These are phyloP conservation scores for Philotrypesis tridentata DNA, from an alignment of 1,140 invertebrate genomes.

Conservation along the genomic window DNA sequence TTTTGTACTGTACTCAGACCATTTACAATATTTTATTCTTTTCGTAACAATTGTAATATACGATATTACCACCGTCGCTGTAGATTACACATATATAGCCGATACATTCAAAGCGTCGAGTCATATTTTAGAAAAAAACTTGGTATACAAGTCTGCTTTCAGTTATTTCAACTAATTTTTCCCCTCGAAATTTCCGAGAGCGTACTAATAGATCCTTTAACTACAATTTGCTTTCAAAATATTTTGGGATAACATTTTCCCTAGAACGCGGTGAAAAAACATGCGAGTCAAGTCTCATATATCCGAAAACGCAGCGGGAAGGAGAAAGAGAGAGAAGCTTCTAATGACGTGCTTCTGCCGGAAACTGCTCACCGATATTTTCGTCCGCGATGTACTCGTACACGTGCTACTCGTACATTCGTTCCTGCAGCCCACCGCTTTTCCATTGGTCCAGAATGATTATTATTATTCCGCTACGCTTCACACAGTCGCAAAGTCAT, in stretches of 20 bases:
- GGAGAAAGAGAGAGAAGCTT: not conserved
- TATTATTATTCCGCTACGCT: too few relatives aligned
- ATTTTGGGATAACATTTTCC: slow-evolving; percentile 27
- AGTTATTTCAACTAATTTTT: slow-evolving; percentile 17
- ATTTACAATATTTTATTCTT: too few relatives aligned
- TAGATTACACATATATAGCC: too few relatives aligned
- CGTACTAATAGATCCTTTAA: not conserved
- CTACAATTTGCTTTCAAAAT: slow-evolving; percentile 42
- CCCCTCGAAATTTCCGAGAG: not conserved
- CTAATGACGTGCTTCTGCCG: slow-evolving; percentile 12
- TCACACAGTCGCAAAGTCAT: not conserved
- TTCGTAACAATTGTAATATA: too few relatives aligned
- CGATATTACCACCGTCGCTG: too few relatives aligned
- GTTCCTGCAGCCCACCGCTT: not conserved
- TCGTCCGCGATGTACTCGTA: not conserved
- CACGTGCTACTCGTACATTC: not conserved
- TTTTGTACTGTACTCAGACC: too few relatives aligned
- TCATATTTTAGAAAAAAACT: too few relatives aligned
- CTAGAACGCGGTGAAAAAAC: slow-evolving; percentile 7
- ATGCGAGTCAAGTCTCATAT: not conserved
- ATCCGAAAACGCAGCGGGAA: not conserved
- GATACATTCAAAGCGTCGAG: too few relatives aligned
- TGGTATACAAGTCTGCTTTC: not conserved
- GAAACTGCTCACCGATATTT: slow-evolving; percentile 9
- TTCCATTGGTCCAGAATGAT: not conserved